Base-by-base conservation (phyloP, 2,888 invertebrate genomes). In the Lepidocyrtoides sp. region DNA sequence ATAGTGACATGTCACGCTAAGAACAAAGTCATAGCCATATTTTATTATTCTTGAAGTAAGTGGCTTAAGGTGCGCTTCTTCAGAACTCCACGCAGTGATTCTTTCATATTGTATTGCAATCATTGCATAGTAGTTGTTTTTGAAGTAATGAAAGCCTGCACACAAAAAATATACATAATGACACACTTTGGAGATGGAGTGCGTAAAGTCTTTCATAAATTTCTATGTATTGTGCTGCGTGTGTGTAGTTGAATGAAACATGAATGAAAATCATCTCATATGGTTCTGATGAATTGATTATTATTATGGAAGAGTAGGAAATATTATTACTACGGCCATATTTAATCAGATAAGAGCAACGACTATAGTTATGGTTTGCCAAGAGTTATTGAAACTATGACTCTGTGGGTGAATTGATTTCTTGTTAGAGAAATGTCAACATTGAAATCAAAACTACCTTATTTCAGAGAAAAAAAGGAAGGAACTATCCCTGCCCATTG, bases 371-470 rank as follows among this genome's bases (percentile, higher is more conserved):
- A 57, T 57, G 10, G 26, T 57, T 36, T 81, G 81, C 32, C 4
- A 54, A n/a, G 17, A 54, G 54, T 54, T 63, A 29, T 29, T 57
- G 26, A 36, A 5, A 7, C 7, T 69, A 12, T 7, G 32, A 20
- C 60, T 69, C 75, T 17, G 75, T 89, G 75, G 75, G 83, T 44
- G 89, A 57, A 82, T 60, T 44, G 72, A 60, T 89, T 89, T 83
- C 72, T 83, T 83, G 75, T 89, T 89, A 63, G 83, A 48, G 81
- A 83, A 89, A 82, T 89, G 89, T 83, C 89, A 91, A 91, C 77
- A 85, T 32, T 69, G 60, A 85, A 72, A 91, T 91, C 90, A 91
- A 72, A 90, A 57, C 85, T 90, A 69, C 83, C 20, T 82, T 57
- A 75, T 17, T 69, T 32, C 36, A 69, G n/a, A 23, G 57, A 32